Conservation (phyloP, 2,888 invertebrate genomes). For the Campoplex capitator region DNA sequence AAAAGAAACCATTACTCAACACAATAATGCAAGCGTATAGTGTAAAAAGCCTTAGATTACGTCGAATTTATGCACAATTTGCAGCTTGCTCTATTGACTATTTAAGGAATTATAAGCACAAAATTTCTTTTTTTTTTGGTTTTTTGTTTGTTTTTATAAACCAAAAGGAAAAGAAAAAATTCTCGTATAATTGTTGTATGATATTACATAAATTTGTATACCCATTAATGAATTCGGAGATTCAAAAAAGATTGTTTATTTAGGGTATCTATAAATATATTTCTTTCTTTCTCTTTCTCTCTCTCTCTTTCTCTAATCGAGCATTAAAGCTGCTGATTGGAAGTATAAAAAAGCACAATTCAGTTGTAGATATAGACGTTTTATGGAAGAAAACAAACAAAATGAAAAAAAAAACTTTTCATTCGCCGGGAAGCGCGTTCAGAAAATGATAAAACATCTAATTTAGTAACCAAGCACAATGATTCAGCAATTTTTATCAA, state of each 20-base stretch:
- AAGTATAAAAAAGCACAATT: constrained; percentile 55
- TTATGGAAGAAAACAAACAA: constrained; percentile 23
- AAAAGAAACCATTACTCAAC: constrained; percentile 64
- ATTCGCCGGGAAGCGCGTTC: constrained; percentile 23
- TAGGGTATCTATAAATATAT: constrained; percentile 53
- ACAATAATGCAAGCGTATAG: constrained; percentile 77
- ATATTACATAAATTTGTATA: constrained; percentile 78
- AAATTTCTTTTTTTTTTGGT: constrained; percentile 71
- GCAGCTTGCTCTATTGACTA: constrained; percentile 77
- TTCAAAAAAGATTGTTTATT: constrained; percentile 63
- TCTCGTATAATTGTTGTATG: constrained; percentile 75
- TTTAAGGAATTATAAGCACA: constrained; percentile 77
- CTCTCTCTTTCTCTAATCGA: constrained; percentile 70
- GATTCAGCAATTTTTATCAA: constrained; percentile 51
- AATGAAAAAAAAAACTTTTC: constrained; percentile 17
- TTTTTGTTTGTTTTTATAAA: constrained; percentile 44
- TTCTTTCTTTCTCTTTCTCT: constrained; percentile 63
- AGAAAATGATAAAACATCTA: constrained; percentile 57
- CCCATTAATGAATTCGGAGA: constrained; percentile 62
- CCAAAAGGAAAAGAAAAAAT: constrained; percentile 56
- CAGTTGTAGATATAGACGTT: constrained; percentile 48
- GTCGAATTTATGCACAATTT: constrained; percentile 81
- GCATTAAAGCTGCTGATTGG: constrained; percentile 75
- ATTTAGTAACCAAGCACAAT: constrained; percentile 42
- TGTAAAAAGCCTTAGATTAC: constrained; percentile 81